phyloP scores from a whole-genome alignment of 2,888 invertebrate species.

The Parnassius smintheus region DNA sequence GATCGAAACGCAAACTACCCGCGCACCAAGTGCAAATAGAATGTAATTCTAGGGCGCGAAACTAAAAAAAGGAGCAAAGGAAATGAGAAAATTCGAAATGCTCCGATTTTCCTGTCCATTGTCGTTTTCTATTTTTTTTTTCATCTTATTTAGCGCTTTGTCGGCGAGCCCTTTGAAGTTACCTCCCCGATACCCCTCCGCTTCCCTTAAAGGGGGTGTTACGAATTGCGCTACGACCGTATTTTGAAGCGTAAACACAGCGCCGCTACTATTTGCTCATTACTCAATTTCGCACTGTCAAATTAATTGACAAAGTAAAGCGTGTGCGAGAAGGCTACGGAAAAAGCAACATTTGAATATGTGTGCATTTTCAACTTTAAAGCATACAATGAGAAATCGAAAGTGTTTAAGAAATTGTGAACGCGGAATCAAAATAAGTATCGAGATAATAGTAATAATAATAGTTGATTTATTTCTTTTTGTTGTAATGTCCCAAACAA shows the following conservation, averaged over 20 bases:
- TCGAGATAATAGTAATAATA: too few relatives aligned
- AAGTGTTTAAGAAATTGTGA: too few relatives aligned
- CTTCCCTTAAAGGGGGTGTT: conserved; percentile 53
- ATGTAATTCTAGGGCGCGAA: conserved; percentile 57
- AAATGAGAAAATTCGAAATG: conserved; percentile 61
- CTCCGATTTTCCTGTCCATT: conserved; percentile 75
- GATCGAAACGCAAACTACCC: conserved; percentile 44
- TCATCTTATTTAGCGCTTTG: conserved; percentile 81
- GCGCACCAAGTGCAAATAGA: conserved; percentile 36
- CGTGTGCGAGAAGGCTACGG: not conserved
- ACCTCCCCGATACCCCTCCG: conserved; percentile 38
- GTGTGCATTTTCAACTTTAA: not conserved
- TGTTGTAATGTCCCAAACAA: too few relatives aligned
- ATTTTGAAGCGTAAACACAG: conserved; percentile 65
- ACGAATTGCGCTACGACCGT: conserved; percentile 76
- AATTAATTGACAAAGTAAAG: conserved; percentile 16
- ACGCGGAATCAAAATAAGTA: too few relatives aligned
- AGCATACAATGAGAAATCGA: too few relatives aligned
- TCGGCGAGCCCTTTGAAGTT: conserved; percentile 78
- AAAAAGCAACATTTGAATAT: not conserved
- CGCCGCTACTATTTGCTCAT: conserved; percentile 51
- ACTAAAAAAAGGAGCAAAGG: conserved; percentile 48
- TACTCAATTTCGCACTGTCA: conserved; percentile 25
- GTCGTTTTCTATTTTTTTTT: conserved; percentile 73
- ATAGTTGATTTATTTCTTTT: too few relatives aligned